Percentiles rank a stretch among this genome's conserved stretches.
Evolutionary conservation across 2,797 vertebrate genomes (phyloP).

Genomic region (Lemur catta): DNA sequence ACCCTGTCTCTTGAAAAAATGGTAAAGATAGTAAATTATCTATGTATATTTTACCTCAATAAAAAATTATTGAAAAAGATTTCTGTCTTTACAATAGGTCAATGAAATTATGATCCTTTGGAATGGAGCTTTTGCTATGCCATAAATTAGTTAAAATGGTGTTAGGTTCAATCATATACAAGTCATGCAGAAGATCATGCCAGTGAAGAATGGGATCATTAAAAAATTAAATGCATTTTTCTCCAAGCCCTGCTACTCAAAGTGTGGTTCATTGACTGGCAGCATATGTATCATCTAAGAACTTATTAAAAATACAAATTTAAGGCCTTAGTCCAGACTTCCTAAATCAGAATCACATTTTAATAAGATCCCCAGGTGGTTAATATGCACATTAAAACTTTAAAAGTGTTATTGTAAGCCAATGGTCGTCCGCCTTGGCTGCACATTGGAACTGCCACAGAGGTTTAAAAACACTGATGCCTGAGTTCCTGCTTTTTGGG

Average conservation of each 20-base stretch:
- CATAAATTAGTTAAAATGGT: background rate
- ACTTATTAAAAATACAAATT: background rate
- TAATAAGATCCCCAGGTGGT: background rate
- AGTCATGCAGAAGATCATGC: background rate
- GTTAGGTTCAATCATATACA: background rate
- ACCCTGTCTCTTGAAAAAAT: background rate
- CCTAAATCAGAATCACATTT: constrained; percentile 12
- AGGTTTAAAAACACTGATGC: background rate
- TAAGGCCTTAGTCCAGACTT: background rate
- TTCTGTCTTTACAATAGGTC: background rate
- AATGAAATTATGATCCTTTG: background rate
- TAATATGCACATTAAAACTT: background rate
- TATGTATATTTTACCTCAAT: background rate
- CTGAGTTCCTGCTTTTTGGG: background rate
- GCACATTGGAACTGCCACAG: background rate
- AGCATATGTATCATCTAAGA: background rate
- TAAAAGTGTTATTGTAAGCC: background rate
- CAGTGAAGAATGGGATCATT: background rate
- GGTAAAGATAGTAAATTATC: background rate
- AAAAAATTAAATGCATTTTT: constrained; percentile 6
- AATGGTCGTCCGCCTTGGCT: background rate
- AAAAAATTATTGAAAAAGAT: background rate
- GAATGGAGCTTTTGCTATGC: background rate
- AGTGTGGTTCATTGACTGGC: background rate
- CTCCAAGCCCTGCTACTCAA: background rate